Base-by-base conservation (phyloP, 2,888 invertebrate species). In the Macropis europaea region DNA sequence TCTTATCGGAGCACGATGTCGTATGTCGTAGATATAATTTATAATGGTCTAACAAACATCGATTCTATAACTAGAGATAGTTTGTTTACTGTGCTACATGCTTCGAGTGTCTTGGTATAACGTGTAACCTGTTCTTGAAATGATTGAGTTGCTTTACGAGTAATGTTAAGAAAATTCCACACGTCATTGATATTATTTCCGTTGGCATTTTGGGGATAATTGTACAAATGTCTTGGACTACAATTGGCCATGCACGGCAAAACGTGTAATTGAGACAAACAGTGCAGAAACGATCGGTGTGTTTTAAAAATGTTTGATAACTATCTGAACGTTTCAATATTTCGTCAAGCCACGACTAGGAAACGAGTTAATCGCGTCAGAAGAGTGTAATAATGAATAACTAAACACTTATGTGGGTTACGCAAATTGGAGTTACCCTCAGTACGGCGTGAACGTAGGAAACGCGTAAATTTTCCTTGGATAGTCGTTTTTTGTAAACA, bases 341-440 rank as follows among this genome's bases (percentile, higher is more conserved):
- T 47, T 26, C 24, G n/a, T 11, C 38, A 11, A 28, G 6, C 19
- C 28, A 40, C 19, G 59, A 30, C 9, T 26, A 24, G 24, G 40
- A 52, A 52, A 4, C n/a, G n/a, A 48, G 13, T 32, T 50, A 60
- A 66, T 68, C 19, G 47, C 7, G 28, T 13, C 52, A 54, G 17
- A 64, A 63, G 62, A 47, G 48, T 40, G 47, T 63, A 68, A 73
- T 82, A 78, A 80, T 60, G 69, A 73, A 75, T 61, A 36, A 48
- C 73, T 71, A 82, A 85, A 85, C 82, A 81, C 57, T 77, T 74
- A 82, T 83, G 71, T 82, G 73, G 81, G 79, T 81, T 85, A 82
- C 78, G 77, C 70, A 84, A 84, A 85, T 82, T 76, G 53, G 63
- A 61, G 63, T 78, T 79, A 77, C 64, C 73, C 76, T 68, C 72